Evolutionary conservation across 2,888 invertebrate genomes (phyloP).

Genomic region (Epinotia nisella): DNA sequence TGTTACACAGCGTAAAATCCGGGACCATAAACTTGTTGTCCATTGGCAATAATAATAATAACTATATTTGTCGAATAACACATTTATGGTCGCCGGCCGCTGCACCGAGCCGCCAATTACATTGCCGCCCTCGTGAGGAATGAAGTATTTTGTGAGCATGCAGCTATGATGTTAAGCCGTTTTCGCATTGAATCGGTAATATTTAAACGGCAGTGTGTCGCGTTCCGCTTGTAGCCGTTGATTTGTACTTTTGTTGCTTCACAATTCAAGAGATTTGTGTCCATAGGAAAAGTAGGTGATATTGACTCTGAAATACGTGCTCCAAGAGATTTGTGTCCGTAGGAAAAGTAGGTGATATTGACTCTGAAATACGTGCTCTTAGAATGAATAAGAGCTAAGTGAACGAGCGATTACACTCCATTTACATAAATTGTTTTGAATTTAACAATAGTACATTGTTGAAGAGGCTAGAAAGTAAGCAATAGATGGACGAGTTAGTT

Average conservation of each 20-base stretch:
- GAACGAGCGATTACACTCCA: no score
- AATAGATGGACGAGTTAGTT: no score
- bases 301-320: no score
- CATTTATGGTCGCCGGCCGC: conserved; percentile 31
- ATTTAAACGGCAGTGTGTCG: conserved; percentile 14
- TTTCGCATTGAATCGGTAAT: neutral
- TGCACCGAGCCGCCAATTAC: conserved; percentile 39
- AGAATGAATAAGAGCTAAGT: no score
- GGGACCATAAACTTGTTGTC: conserved; percentile 26
- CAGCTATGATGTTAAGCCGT: neutral
- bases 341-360: neutral
- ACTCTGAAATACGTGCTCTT: no score
- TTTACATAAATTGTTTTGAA: no score
- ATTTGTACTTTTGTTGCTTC: conserved; percentile 20
- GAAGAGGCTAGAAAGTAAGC: no score
- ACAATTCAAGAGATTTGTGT: neutral
- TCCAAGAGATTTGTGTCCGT: neutral
- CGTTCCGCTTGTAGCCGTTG: conserved; percentile 16
- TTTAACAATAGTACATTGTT: no score
- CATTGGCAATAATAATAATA: conserved; percentile 43
- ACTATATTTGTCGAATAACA: conserved; percentile 41
- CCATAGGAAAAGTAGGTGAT: neutral
- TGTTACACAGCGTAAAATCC: conserved; percentile 19
- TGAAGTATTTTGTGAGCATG: conserved; percentile 1
- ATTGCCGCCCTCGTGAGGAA: neutral